Base-by-base conservation (phyloP, 2,797 vertebrate species). In the Cryptoprocta ferox region DNA sequence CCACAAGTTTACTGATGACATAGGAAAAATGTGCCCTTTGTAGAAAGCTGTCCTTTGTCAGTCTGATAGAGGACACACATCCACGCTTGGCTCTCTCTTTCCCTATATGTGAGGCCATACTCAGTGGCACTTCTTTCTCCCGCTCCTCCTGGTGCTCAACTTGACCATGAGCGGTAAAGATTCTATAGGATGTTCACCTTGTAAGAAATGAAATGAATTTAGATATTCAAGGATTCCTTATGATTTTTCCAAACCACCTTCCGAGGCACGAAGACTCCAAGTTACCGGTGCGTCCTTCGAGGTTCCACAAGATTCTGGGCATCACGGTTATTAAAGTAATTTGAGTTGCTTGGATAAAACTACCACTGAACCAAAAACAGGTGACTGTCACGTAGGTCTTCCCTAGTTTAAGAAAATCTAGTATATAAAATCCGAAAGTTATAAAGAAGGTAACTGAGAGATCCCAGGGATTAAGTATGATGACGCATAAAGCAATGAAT, bases 181-280 rank as follows among this genome's bases (percentile, higher is more conserved):
- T n/a, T 65, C 48, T 71, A 0, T 15, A 94, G 76, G 45, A 48
- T 90, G 19, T 39, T 81, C 13, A 70, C 45, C n/a, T 88, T 81
- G n/a, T 71, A 96, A 75, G 59, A 95, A 94, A 88, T 75, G 24
- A 95, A 88, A 93, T 73, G 26, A 81, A 87, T 39, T 63, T n/a
- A 68, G 12, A 78, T 83, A 90, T 16, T 70, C 35, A 88, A 59
- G 16, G 42, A 82, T 48, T 78, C 48, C 71, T 63, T 35, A 81
- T 10, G 11, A 48, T 35, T 59, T 83, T 71, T 90, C 42, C 56
- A 94, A 80, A 61, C 10, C 10, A 83, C 61, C 42, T 66, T 59
- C 75, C n/a, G 11, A 95, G 79, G 16, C 24, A n/a, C 7, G 42
- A 96, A 66, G 50, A 86, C 14, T 30, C 61, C 6, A 85, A 65